Base-by-base conservation (phyloP, 2,888 invertebrate genomes). In the Resseliella maxima region DNA sequence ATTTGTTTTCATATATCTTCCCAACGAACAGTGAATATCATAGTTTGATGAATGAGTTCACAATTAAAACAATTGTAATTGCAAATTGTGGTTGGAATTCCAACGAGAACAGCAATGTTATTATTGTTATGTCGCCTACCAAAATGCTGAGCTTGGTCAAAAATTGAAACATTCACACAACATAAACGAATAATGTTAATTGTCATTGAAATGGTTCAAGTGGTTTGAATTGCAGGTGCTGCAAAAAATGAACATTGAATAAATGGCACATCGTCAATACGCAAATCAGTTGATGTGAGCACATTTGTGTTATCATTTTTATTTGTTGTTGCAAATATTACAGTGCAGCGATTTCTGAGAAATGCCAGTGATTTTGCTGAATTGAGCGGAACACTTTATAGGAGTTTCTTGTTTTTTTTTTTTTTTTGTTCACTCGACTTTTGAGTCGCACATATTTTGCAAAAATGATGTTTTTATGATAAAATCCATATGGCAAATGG, bases 231-330 rank as follows among this genome's bases (percentile, higher is more conserved):
- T 18, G 46, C 18, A 50, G 59, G 59, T 59, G 59, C 59, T 6
- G 59, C n/a, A 59, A 3, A n/a, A 59, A 24, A 15, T 50, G 8
- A 24, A 24, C n/a, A 59, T 24, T 24, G 24, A 24, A 6, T 24
- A 59, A 59, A 59, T 24, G 24, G 5, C 24, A 59, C 24, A 15
- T 6, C 24, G 24, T 24, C 59, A 24, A 59, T 59, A 59, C 12
- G 59, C 6, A 59, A 59, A 59, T 59, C 24, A 59, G 59, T 59
- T 59, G n/a, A 59, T 59, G 59, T 59, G 59, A 59, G 59, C 59
- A 59, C 24, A 10, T 59, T 6, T 50, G 24, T 59, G 46, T 50
- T 8, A 15, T 8, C 18, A 18, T 50, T 6, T 50, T 50, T 50
- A 15, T 18, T 50, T 18, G 18, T 15, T 50, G n/a, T 59, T 24